phyloP scores from a whole-genome alignment of 2,888 invertebrate species.

The Leptopilina syphax region DNA sequence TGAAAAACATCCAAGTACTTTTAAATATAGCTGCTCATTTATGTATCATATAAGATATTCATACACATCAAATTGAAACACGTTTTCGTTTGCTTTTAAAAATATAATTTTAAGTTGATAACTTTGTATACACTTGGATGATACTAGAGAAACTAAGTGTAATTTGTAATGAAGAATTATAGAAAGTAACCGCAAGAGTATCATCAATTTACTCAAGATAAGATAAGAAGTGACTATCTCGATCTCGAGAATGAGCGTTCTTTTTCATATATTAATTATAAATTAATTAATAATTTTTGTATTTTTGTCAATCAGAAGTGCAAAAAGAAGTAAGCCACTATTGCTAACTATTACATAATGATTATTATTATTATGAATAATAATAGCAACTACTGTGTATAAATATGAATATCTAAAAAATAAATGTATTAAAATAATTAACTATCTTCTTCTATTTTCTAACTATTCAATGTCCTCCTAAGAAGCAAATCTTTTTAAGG shows the following conservation, averaged over 20 bases:
- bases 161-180: conserved; percentile 37
- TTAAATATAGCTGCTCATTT: conserved; percentile 41
- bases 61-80: conserved; percentile 29
- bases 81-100: conserved; percentile 45
- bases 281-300: conserved; percentile 71
- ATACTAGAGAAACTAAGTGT: conserved; percentile 49
- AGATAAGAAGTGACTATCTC: conserved; percentile 40
- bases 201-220: conserved; percentile 47
- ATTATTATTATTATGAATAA: conserved; percentile 44
- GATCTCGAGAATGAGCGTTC: conserved; percentile 61
- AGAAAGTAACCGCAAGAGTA: conserved; percentile 36
- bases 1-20: conserved; percentile 31
- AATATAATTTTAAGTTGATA: conserved; percentile 43
- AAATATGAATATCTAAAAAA: conserved; percentile 73
- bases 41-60: conserved; percentile 40
- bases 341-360: conserved; percentile 67
- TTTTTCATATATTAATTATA: conserved; percentile 69
- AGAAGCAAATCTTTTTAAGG: too few species aligned
- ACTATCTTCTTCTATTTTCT: too few species aligned
- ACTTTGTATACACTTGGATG: conserved; percentile 47
- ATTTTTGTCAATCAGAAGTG: conserved; percentile 71
- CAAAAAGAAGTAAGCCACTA: conserved; percentile 70
- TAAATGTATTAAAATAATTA: conserved; percentile 68
- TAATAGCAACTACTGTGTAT: conserved; percentile 72
- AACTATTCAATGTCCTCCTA: too few species aligned